A percentile compares a stretch with the other conserved stretches of the same genome.
Conservation (phyloP, 2,113 vertebrate species). For the Urocitellus parryii region DNA sequence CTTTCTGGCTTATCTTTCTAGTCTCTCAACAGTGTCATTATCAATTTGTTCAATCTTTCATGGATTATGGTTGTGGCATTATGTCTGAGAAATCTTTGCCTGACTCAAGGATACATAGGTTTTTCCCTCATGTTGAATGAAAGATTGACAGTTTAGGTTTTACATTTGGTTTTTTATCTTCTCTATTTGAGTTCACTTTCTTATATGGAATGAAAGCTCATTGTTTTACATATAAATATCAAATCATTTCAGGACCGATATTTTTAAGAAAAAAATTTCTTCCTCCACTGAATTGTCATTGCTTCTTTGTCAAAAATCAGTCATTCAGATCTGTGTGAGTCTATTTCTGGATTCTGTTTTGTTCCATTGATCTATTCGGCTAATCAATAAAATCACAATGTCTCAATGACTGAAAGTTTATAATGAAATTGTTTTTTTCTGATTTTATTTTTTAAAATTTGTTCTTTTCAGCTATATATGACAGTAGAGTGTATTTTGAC, state of each 20-base stretch:
- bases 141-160: neutral
- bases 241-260: neutral
- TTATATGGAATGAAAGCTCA: neutral
- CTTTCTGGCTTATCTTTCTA: neutral
- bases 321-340: neutral
- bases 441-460: too few species aligned
- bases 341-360: neutral
- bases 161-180: neutral
- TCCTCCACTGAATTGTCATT: neutral
- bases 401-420: neutral
- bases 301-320: neutral
- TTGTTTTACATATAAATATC: neutral
- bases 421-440: neutral
- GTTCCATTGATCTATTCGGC: neutral
- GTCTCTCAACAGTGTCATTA: neutral
- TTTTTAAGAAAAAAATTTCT: neutral
- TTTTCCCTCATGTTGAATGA: neutral
- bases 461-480: too few species aligned
- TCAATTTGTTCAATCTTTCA: slow-evolving; percentile 2
- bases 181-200: neutral
- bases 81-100: neutral
- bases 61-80: neutral
- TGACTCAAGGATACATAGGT: neutral
- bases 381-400: neutral
- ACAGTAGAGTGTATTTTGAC: too few species aligned